Conservation (phyloP, 2,888 invertebrate species). For the Temnothorax ravouxi region DNA sequence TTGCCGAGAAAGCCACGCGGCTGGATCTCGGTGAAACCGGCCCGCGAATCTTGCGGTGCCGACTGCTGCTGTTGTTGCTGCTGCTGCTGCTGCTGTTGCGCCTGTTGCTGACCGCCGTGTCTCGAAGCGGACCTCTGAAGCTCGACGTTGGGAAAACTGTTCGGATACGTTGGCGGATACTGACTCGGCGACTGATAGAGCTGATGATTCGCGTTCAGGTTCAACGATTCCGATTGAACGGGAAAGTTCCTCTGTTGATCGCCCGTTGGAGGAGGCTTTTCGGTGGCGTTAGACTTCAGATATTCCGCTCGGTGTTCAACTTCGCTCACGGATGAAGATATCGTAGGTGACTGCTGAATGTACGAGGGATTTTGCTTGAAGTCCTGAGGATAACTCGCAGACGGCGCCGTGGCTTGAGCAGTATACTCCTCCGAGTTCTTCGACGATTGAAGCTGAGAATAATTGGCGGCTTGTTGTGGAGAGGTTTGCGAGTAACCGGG, state of each 20-base stretch:
- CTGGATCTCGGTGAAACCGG: slow-evolving; percentile 77
- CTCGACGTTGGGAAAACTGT: slow-evolving; percentile 79
- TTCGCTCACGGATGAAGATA: slow-evolving; percentile 70
- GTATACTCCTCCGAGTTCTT: slow-evolving; percentile 74
- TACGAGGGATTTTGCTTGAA: slow-evolving; percentile 78
- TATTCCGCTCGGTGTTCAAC: slow-evolving; percentile 79
- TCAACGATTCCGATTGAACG: slow-evolving; percentile 74
- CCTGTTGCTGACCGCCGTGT: slow-evolving; percentile 73
- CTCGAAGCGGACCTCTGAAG: slow-evolving; percentile 74
- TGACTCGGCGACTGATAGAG: slow-evolving; percentile 80
- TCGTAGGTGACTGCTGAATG: slow-evolving; percentile 68
- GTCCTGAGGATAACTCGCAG: slow-evolving; percentile 74
- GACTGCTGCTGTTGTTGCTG: slow-evolving; percentile 69
- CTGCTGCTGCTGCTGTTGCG: slow-evolving; percentile 68
- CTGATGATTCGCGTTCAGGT: slow-evolving; percentile 79
- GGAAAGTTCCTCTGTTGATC: slow-evolving; percentile 76
- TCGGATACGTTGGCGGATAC: slow-evolving; percentile 80
- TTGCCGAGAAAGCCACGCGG: slow-evolving; percentile 75
- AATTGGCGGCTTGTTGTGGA: slow-evolving; percentile 75
- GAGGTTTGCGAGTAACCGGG: slow-evolving; percentile 73
- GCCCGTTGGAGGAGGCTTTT: slow-evolving; percentile 66
- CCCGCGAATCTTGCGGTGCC: slow-evolving; percentile 74
- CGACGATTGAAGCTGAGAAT: slow-evolving; percentile 75
- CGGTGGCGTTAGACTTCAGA: slow-evolving; percentile 72
- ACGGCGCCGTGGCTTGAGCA: slow-evolving; percentile 53